Percentiles rank a stretch among this genome's conserved stretches.
Evolutionary conservation across 2,888 invertebrate genomes (phyloP).

Genomic region (Rhopalosiphum nymphaeae): DNA sequence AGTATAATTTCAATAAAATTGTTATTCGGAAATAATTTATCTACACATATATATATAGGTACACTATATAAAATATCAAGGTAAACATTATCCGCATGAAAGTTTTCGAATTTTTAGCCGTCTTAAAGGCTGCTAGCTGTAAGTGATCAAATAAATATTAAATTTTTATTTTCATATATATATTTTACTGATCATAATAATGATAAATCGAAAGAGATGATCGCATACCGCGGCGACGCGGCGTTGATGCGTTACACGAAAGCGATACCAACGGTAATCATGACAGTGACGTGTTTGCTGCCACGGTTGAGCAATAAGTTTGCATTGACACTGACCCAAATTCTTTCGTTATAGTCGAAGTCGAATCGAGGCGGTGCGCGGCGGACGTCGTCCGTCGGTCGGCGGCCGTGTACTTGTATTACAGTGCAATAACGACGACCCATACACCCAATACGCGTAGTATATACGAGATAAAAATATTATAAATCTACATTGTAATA

Average conservation of each 20-base stretch:
- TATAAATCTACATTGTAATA: background rate
- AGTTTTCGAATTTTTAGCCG: background rate
- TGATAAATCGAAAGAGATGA: background rate
- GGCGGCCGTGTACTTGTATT: background rate
- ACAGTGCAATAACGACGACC: background rate
- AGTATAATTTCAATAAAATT: background rate
- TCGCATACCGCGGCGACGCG: background rate
- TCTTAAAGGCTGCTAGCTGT: background rate
- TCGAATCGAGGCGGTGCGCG: background rate
- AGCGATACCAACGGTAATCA: background rate
- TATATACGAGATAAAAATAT: background rate
- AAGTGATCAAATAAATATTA: background rate
- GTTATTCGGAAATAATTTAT: background rate
- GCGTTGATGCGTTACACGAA: background rate
- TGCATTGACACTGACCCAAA: constrained; percentile 62
- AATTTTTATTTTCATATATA: background rate
- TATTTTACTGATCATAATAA: background rate
- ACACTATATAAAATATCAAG: background rate
- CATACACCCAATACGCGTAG: background rate
- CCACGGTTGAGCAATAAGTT: constrained; percentile 33
- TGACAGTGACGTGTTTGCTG: background rate
- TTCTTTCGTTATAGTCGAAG: constrained; percentile 21
- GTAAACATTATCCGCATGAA: background rate
- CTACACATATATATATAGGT: background rate
- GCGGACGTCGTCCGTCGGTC: background rate